Conservation (phyloP, 1,140 invertebrate species). For the Aphelinus atriplicis region DNA sequence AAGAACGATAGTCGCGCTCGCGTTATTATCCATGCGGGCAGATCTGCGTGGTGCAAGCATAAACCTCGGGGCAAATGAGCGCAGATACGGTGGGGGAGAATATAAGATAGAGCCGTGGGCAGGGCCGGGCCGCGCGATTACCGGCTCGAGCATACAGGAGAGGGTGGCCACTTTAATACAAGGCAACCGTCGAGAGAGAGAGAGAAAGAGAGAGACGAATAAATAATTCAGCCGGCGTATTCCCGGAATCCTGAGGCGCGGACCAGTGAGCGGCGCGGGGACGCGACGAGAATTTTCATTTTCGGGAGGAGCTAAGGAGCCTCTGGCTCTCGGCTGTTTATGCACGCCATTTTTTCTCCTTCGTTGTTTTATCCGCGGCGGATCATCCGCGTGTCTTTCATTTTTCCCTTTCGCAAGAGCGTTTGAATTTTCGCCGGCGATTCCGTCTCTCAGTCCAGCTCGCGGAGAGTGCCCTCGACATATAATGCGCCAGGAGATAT, state of each 20-base stretch:
- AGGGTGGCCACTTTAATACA: too few relatives aligned
- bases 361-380: slow-evolving; percentile 18
- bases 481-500: neutral
- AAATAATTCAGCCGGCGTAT: slow-evolving; percentile 46
- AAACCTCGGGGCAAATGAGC: slow-evolving; percentile 44
- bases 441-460: neutral
- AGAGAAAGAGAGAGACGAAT: slow-evolving; percentile 22
- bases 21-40: slow-evolving; percentile 54
- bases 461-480: too few relatives aligned
- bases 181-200: too few relatives aligned
- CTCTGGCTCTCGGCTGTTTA: neutral
- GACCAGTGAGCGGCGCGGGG: slow-evolving; percentile 42
- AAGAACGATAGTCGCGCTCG: slow-evolving; percentile 53
- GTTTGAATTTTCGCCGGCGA: slow-evolving; percentile 2
- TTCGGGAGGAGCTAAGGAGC: slow-evolving; percentile 36
- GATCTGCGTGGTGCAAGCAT: slow-evolving; percentile 41
- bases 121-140: too few relatives aligned
- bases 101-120: neutral
- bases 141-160: too few relatives aligned
- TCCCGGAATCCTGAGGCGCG: slow-evolving; percentile 33
- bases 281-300: slow-evolving; percentile 41
- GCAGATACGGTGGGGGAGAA: slow-evolving; percentile 10
- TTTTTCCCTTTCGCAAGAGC: neutral
- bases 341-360: neutral
- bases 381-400: neutral